A percentile compares a stretch with the other conserved stretches of the same genome.
Conservation (phyloP, 64 coral and sea anemone species). For the Dendronephthya gigantea region DNA sequence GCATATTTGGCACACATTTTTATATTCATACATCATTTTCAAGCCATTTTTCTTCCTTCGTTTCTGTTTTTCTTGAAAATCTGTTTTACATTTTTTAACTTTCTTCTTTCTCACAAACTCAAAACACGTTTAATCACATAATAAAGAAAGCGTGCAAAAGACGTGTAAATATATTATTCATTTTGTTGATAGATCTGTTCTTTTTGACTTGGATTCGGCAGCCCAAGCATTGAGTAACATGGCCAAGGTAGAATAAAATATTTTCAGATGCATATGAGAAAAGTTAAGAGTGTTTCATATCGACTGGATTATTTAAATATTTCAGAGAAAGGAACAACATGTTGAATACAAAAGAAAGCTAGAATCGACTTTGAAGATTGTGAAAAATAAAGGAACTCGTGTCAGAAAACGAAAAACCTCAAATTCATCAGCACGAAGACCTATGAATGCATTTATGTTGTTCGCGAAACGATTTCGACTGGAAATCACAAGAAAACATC, state of each 20-base stretch:
- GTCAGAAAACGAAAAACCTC: background rate
- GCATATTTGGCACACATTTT: too few species aligned
- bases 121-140: too few species aligned
- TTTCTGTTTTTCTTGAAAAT: too few species aligned
- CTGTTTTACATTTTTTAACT: too few species aligned
- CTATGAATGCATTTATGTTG: constrained; percentile 98
- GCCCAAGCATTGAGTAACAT: constrained; percentile 73
- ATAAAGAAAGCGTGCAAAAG: too few species aligned
- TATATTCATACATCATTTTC: too few species aligned
- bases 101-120: too few species aligned
- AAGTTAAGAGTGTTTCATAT: too few species aligned
- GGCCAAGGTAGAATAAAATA: constrained; percentile 76
- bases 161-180: background rate
- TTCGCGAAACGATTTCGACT: constrained; percentile 76
- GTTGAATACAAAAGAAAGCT: background rate
- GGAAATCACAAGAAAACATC: constrained; percentile 83
- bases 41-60: too few species aligned
- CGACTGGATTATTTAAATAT: background rate
- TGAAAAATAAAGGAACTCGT: background rate
- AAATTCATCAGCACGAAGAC: background rate
- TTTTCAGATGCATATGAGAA: too few species aligned
- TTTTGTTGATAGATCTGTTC: constrained; percentile 47
- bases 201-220: constrained; percentile 73
- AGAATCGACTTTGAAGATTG: background rate
- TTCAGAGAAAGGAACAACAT: constrained; percentile 3